Evolutionary conservation across 2,797 vertebrate genomes (phyloP).

Genomic region (Gouania willdenowi): DNA sequence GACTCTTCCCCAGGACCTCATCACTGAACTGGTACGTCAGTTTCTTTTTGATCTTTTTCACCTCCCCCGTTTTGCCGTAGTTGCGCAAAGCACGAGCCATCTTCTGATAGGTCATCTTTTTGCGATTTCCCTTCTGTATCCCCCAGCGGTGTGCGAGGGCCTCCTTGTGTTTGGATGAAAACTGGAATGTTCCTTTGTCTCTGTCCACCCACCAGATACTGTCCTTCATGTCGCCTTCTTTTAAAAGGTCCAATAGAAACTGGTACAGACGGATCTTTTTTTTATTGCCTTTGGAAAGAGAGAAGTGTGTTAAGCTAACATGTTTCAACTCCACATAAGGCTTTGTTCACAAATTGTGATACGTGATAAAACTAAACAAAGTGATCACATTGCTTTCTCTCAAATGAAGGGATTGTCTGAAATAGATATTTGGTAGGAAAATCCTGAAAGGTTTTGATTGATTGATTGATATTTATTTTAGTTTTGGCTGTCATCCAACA

Average conservation of each 20-base stretch:
- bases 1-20: constrained; percentile 89
- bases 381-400: no score
- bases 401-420: no score
- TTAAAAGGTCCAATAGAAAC: constrained; percentile 95
- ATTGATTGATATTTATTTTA: no score
- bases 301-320: no score
- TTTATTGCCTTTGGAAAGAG: constrained; percentile 86
- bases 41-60: constrained; percentile 98
- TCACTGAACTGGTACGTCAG: constrained; percentile 99
- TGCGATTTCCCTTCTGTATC: constrained; percentile 97
- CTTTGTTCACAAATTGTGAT: no score
- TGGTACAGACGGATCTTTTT: constrained; percentile 98
- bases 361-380: no score
- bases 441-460: no score
- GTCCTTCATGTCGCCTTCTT: constrained; percentile 96
- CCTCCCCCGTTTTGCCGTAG: constrained; percentile 98
- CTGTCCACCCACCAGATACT: constrained; percentile 99
- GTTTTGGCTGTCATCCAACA: no score
- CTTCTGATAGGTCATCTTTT: constrained; percentile 99
- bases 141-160: constrained; percentile 94
- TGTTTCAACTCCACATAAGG: no score
- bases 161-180: constrained; percentile 99
- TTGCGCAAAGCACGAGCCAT: constrained; percentile 97
- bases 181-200: constrained; percentile 97
- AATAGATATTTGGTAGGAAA: no score